Evolutionary conservation across 2,113 vertebrate species (phyloP).

Genomic region (Pelvicachromis taeniatus): DNA sequence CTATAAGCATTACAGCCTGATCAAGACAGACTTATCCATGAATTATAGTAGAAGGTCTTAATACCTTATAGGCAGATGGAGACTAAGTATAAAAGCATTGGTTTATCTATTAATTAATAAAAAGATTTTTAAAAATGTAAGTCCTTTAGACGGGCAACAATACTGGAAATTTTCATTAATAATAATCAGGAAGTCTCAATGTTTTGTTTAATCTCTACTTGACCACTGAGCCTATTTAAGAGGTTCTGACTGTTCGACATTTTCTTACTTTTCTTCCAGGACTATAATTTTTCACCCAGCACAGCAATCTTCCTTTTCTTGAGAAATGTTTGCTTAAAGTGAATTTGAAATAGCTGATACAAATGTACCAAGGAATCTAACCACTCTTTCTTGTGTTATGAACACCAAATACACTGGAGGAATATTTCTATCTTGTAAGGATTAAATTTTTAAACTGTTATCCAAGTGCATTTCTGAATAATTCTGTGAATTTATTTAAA

Average conservation of each 20-base stretch:
- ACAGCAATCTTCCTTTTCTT: background rate
- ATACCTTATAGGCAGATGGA: background rate
- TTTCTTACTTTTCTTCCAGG: background rate
- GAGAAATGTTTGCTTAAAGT: background rate
- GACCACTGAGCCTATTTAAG: background rate
- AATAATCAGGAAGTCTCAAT: background rate
- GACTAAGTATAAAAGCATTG: background rate
- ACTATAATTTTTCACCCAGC: background rate
- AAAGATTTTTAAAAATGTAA: rapidly evolving
- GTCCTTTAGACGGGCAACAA: background rate
- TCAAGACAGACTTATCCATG: background rate
- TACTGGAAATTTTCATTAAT: background rate
- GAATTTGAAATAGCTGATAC: background rate
- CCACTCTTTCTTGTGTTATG: background rate
- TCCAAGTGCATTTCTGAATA: background rate
- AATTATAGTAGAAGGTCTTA: background rate
- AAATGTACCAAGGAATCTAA: background rate
- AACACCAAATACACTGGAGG: background rate
- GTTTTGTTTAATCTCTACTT: background rate
- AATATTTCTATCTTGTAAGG: background rate
- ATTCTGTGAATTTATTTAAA: background rate
- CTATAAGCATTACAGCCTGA: background rate
- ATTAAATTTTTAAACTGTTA: slow-evolving; percentile 1
- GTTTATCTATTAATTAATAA: background rate
- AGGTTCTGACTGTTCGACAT: background rate